Conservation (phyloP, 1,140 invertebrate genomes). For the Drosophila leontia region DNA sequence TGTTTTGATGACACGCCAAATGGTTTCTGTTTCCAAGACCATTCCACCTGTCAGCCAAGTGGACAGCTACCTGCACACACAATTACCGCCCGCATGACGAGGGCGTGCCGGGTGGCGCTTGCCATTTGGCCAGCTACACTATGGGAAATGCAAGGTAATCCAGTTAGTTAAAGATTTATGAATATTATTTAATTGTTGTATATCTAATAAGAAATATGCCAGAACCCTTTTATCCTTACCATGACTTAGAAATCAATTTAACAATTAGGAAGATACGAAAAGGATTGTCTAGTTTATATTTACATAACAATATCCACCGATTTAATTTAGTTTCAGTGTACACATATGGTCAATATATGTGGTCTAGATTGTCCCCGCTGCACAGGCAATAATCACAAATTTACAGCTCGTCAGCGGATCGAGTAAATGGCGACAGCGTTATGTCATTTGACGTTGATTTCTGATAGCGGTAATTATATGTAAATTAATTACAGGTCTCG, state of each 20-base stretch:
- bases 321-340: not conserved
- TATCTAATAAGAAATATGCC: too few relatives aligned
- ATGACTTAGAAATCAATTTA: too few relatives aligned
- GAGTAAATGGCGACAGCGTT: constrained; percentile 36
- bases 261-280: too few relatives aligned
- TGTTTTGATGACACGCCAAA: constrained; percentile 76
- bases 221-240: too few relatives aligned
- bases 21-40: constrained; percentile 60
- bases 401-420: constrained; percentile 45
- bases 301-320: too few relatives aligned
- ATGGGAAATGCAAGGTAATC: not conserved
- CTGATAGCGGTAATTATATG: constrained; percentile 51
- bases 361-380: constrained; percentile 9
- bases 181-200: not conserved
- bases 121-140: constrained; percentile 15
- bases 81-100: constrained; percentile 39
- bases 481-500: constrained; percentile 54
- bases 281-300: not conserved
- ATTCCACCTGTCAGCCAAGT: constrained; percentile 65
- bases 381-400: constrained; percentile 55
- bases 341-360: constrained; percentile 3
- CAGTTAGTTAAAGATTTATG: not conserved
- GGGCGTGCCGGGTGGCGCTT: constrained; percentile 38
- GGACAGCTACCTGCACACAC: constrained; percentile 47
- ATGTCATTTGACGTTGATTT: constrained; percentile 44